phyloP scores from a whole-genome alignment of 2,888 invertebrate species.

The Diarsia rubi region DNA sequence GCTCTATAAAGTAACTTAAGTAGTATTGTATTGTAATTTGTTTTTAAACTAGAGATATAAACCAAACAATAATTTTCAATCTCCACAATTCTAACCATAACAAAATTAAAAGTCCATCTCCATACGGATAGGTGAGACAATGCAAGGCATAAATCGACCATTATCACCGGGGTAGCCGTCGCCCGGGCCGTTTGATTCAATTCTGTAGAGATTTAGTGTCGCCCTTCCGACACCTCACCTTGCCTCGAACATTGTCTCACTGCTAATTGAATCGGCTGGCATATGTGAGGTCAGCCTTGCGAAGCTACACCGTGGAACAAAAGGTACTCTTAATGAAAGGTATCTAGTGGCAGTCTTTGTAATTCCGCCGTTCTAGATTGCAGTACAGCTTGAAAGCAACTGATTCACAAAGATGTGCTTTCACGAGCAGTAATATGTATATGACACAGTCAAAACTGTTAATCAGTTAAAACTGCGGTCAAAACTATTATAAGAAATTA shows the following conservation, averaged over 20 bases:
- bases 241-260: constrained; percentile 54
- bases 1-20: too few relatives aligned
- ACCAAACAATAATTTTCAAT: neutral
- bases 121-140: constrained; percentile 73
- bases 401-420: neutral
- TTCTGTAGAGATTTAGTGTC: constrained; percentile 80
- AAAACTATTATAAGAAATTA: too few relatives aligned
- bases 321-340: constrained; percentile 20
- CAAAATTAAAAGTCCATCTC: constrained; percentile 54
- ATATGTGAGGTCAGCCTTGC: constrained; percentile 41
- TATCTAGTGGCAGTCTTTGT: constrained; percentile 10
- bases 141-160: constrained; percentile 82
- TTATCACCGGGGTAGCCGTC: constrained; percentile 82
- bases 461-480: too few relatives aligned
- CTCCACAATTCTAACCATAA: constrained; percentile 8
- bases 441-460: too few relatives aligned
- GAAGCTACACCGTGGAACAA: constrained; percentile 19
- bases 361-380: constrained; percentile 9
- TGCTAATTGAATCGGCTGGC: constrained; percentile 53
- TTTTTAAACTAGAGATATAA: too few relatives aligned
- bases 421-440: neutral
- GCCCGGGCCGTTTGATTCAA: constrained; percentile 86
- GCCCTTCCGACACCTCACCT: constrained; percentile 68
- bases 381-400: neutral
- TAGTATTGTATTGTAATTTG: too few relatives aligned